These are phyloP conservation scores for Scaptomyza montana DNA, from an alignment of 1,140 invertebrate species.

Conservation along the genomic window DNA sequence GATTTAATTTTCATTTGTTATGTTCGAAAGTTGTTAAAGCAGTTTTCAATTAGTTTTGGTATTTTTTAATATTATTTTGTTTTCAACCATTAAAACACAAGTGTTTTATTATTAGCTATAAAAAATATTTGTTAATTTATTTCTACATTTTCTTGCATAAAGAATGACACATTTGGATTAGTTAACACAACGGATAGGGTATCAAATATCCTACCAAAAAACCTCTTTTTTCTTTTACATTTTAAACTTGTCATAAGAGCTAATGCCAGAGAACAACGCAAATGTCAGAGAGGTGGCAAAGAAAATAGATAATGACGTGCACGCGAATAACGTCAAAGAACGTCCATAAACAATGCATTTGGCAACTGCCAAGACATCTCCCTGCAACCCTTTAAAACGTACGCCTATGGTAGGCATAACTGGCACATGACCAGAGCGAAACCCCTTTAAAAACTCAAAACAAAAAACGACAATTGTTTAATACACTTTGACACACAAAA, in stretches of 20 bases:
- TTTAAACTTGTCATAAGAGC: constrained; percentile 10
- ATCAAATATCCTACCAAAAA: background rate
- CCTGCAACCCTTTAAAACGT: background rate
- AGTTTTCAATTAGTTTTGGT: no score
- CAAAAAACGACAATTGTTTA: constrained; percentile 72
- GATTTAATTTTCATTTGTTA: no score
- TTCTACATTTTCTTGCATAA: background rate
- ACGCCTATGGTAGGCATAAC: background rate
- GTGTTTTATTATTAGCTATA: no score
- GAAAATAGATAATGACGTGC: constrained; percentile 32
- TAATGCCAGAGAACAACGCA: constrained; percentile 2
- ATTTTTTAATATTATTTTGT: no score
- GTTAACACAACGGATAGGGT: background rate
- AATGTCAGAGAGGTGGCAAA: background rate
- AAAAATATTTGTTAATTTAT: no score
- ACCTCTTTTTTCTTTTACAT: background rate
- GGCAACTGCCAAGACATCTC: background rate
- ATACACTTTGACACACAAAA: constrained; percentile 68
- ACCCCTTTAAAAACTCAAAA: background rate
- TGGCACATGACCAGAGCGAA: constrained; percentile 16
- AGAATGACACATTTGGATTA: no score
- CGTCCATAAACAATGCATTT: constrained; percentile 21
- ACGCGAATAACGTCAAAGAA: constrained; percentile 32
- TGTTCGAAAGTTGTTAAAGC: no score
- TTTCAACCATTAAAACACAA: no score